Evolutionary conservation across 2,797 vertebrate genomes (phyloP).

Genomic region (Pachyuromys duprasi): DNA sequence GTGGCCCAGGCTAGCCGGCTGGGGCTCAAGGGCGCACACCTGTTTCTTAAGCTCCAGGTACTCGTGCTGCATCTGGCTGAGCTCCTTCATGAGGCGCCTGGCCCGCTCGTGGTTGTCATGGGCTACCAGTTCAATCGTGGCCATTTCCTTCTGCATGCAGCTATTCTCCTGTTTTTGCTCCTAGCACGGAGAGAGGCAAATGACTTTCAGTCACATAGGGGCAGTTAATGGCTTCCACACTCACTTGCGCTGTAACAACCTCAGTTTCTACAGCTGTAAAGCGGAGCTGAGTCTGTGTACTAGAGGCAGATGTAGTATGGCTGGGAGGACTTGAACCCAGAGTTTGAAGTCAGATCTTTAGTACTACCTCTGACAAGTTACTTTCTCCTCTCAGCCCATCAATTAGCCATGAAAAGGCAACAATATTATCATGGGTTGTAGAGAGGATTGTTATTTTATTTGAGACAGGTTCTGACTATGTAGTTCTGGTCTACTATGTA

Average conservation of each 20-base stretch:
- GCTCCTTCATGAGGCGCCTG: constrained; percentile 77
- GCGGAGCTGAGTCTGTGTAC: background rate
- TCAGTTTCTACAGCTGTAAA: background rate
- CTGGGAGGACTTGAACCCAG: background rate
- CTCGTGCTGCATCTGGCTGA: constrained; percentile 81
- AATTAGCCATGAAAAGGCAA: background rate
- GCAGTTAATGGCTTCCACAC: background rate
- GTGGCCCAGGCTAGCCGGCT: background rate
- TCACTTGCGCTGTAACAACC: background rate
- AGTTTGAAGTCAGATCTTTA: background rate
- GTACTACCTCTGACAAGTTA: background rate
- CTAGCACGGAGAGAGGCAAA: constrained; percentile 67
- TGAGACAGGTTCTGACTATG: background rate
- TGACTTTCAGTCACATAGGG: background rate
- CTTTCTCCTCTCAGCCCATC: background rate
- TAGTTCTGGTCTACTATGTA: background rate
- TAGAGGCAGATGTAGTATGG: background rate
- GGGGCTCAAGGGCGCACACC: constrained; percentile 64
- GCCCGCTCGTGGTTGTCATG: constrained; percentile 79
- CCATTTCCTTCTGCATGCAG: constrained; percentile 82
- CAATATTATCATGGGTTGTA: background rate
- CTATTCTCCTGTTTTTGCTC: constrained; percentile 82
- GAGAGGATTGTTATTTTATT: background rate
- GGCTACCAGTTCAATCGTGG: constrained; percentile 79
- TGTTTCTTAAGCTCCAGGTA: constrained; percentile 82